Evolutionary conservation across 2,113 vertebrate species (phyloP).

Genomic region (Sus scrofa): T2T-Sscrofa CM000822.6:78336001-78336500

Average conservation of each 20-base stretch:
- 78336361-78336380: neutral
- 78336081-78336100: neutral
- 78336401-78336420: no score
- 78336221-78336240: neutral
- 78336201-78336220: neutral
- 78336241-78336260: neutral
- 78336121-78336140: neutral
- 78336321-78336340: accelerated
- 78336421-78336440: no score
- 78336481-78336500: neutral
- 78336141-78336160: neutral
- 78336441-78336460: neutral
- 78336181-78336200: neutral
- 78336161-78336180: neutral
- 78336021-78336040: neutral
- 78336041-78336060: neutral
- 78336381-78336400: no score
- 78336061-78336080: neutral
- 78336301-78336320: neutral
- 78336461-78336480: neutral
- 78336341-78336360: neutral
- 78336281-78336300: neutral
- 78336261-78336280: neutral
- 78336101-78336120: neutral
- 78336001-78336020: neutral